phyloP scores from a whole-genome alignment of 2,888 invertebrate genomes.

The Kryphioiulus occultus region DNA sequence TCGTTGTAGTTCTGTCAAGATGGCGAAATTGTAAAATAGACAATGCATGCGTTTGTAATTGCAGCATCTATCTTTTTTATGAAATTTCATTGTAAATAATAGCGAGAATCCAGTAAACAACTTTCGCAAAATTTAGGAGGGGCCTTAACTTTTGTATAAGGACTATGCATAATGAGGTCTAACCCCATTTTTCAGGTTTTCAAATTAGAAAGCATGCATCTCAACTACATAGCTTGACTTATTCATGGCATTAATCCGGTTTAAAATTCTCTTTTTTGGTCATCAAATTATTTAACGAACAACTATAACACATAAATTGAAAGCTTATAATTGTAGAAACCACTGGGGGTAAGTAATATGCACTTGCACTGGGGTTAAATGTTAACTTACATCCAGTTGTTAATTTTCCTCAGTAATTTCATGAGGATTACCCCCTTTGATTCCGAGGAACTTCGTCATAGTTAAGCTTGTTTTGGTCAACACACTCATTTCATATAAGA shows the following conservation, averaged over 20 bases:
- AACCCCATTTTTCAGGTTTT: background rate
- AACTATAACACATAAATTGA: constrained; percentile 11
- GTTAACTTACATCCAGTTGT: background rate
- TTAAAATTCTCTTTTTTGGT: background rate
- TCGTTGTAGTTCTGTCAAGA: background rate
- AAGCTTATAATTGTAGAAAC: background rate
- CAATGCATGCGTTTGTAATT: background rate
- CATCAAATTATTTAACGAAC: background rate
- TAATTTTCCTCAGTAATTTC: background rate
- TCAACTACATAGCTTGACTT: background rate
- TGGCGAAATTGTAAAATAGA: background rate
- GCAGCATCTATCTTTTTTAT: background rate
- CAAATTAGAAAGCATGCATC: background rate
- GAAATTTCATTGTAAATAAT: background rate
- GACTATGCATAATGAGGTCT: background rate
- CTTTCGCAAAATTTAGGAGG: background rate
- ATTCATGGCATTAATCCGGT: background rate
- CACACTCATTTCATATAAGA: background rate
- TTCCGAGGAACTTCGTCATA: background rate
- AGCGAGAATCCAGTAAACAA: background rate
- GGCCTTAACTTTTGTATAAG: background rate
- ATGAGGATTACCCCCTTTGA: background rate
- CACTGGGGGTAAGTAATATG: background rate
- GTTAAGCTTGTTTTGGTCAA: background rate
- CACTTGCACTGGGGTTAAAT: background rate